phyloP scores from a whole-genome alignment of 2,113 vertebrate species.

The Pimephales promelas region DNA sequence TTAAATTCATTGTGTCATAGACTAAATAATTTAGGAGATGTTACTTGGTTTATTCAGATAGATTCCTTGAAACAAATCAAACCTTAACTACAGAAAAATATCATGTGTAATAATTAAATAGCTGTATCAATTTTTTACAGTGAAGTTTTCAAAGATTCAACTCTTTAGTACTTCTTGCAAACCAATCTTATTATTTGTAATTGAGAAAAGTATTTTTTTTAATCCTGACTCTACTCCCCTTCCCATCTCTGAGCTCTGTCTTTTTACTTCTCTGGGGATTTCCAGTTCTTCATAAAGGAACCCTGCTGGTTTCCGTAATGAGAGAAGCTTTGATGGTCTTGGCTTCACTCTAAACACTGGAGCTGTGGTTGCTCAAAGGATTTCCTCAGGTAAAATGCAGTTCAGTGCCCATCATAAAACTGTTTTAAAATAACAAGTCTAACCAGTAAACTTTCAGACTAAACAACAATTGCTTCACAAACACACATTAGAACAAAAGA shows the following conservation, averaged over 20 bases:
- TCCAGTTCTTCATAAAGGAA: conserved; percentile 25
- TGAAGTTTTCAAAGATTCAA: too few species aligned
- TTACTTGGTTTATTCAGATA: too few species aligned
- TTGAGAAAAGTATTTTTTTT: too few species aligned
- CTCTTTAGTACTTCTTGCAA: too few species aligned
- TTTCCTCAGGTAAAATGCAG: conserved; percentile 29
- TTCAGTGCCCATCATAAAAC: conserved; percentile 28
- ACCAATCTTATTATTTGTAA: too few species aligned
- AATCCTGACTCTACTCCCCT: background rate
- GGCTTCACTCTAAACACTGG: conserved; percentile 28
- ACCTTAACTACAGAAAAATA: too few species aligned
- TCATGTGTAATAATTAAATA: too few species aligned
- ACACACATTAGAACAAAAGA: conserved; percentile 21
- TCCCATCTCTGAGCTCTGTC: background rate
- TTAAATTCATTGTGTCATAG: too few species aligned
- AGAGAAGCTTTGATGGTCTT: conserved; percentile 37
- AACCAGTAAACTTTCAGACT: conserved; percentile 12
- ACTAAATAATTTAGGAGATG: too few species aligned
- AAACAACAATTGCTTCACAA: conserved; percentile 32
- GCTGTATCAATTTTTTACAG: too few species aligned
- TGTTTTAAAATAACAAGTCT: background rate
- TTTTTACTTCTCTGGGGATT: conserved; percentile 15
- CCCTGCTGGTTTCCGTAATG: conserved; percentile 35
- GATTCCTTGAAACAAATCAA: too few species aligned
- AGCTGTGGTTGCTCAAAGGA: conserved; percentile 1